Conservation (phyloP, 2,888 invertebrate genomes). For the Lepidocyrtinus sp. region DNA sequence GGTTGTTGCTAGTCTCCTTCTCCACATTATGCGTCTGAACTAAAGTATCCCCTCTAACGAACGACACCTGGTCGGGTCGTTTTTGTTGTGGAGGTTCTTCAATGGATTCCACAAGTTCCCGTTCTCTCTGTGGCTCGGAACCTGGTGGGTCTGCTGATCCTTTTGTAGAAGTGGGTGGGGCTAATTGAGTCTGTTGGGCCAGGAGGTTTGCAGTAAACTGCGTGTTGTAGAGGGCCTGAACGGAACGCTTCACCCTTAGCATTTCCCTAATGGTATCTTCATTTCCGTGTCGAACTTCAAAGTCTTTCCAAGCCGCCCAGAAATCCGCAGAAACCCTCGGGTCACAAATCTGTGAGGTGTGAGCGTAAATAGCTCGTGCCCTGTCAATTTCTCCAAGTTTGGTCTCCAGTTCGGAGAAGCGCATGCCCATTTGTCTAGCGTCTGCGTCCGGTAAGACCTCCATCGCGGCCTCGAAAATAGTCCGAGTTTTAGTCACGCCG, state of each 20-base stretch:
- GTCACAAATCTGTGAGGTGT: constrained; percentile 99
- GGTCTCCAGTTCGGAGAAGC: constrained; percentile 98
- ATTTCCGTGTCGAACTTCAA: constrained; percentile 98
- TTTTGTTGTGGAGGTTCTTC: constrained; percentile 70
- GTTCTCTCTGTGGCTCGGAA: constrained; percentile 75
- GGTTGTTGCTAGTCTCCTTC: constrained; percentile 74
- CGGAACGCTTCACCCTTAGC: constrained; percentile 96
- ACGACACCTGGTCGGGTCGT: constrained; percentile 74
- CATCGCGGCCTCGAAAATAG: constrained; percentile 98
- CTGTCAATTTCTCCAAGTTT: constrained; percentile 98
- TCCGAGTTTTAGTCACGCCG: constrained; percentile 95
- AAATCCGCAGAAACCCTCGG: constrained; percentile 92
- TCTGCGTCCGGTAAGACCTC: constrained; percentile 92
- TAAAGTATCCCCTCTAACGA: constrained; percentile 90
- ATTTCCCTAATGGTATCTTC: constrained; percentile 99
- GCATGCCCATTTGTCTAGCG: constrained; percentile 94
- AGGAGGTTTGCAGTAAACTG: constrained; percentile 76
- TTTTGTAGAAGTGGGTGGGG: constrained; percentile 79
- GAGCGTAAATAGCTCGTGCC: constrained; percentile 96
- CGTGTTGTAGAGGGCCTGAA: constrained; percentile 98
- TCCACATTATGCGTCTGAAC: constrained; percentile 76
- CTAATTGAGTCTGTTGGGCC: constrained; percentile 72
- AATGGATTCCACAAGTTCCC: constrained; percentile 83
- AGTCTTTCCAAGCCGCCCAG: constrained; percentile 99
- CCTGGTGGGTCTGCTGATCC: constrained; percentile 78